Evolutionary conservation across 2,113 vertebrate species (phyloP).

Genomic region (Peromyscus californicus): DNA sequence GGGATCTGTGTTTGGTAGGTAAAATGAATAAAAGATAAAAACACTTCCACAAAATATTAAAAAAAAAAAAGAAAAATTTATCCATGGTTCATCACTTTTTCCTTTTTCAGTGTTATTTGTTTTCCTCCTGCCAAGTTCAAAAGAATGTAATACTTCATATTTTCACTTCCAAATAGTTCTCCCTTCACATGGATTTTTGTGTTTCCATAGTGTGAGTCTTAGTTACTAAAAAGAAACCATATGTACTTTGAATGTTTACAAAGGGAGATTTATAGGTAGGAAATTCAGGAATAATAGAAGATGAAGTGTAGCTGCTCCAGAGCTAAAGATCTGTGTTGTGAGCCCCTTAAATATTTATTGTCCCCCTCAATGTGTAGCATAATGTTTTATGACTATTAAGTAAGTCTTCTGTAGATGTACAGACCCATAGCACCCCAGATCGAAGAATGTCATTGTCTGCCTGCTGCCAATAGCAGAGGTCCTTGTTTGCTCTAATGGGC

Average conservation of each 20-base stretch:
- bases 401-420: background rate
- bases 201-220: background rate
- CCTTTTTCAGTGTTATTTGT: background rate
- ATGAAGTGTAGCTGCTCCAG: too few relatives aligned
- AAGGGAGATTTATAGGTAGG: background rate
- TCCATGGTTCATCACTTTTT: background rate
- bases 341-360: background rate
- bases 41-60: too few relatives aligned
- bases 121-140: slow-evolving; percentile 3
- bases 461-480: background rate
- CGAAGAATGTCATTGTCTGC: background rate
- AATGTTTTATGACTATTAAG: background rate
- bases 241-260: background rate
- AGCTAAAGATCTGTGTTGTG: background rate
- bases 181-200: background rate
- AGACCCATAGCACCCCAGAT: background rate
- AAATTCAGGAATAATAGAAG: background rate
- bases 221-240: background rate
- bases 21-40: too few relatives aligned
- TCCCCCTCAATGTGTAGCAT: background rate
- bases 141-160: background rate
- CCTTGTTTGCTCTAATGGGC: background rate
- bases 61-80: background rate
- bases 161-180: slow-evolving; percentile 1
- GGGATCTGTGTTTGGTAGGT: too few relatives aligned